These are phyloP conservation scores for Ceratosolen fusciceps DNA, from an alignment of 1,140 invertebrate species.

Conservation along the genomic window DNA sequence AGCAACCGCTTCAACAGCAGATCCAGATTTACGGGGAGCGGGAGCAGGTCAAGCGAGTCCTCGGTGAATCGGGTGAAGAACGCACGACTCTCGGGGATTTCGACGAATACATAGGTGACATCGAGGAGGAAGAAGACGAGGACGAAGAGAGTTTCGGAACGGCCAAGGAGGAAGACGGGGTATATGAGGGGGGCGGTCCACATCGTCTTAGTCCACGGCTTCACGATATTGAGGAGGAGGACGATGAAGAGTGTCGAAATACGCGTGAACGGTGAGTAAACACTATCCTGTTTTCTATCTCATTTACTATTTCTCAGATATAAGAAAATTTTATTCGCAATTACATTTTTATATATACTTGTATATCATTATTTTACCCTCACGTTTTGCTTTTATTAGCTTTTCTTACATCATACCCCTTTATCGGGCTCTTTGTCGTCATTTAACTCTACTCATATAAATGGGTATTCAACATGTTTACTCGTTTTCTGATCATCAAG, in stretches of 20 bases:
- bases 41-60: background rate
- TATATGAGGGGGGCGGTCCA: slow-evolving; percentile 61
- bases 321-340: no score
- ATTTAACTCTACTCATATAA: no score
- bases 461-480: no score
- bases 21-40: slow-evolving; percentile 34
- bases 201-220: slow-evolving; percentile 68
- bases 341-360: slow-evolving; percentile 8
- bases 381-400: background rate
- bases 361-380: background rate
- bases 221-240: slow-evolving; percentile 74
- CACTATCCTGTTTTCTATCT: slow-evolving; percentile 31
- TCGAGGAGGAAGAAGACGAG: slow-evolving; percentile 53
- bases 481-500: no score
- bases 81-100: slow-evolving; percentile 58
- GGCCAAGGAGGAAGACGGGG: slow-evolving; percentile 58
- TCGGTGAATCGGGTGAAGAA: slow-evolving; percentile 49
- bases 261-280: slow-evolving; percentile 64
- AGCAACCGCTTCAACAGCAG: slow-evolving; percentile 35
- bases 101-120: slow-evolving; percentile 62
- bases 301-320: slow-evolving; percentile 46
- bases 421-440: no score
- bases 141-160: slow-evolving; percentile 40
- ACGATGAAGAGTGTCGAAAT: slow-evolving; percentile 70
- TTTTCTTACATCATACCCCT: no score